phyloP scores from a whole-genome alignment of 2,797 vertebrate genomes.

The Lindbergichthys nudifrons region DNA sequence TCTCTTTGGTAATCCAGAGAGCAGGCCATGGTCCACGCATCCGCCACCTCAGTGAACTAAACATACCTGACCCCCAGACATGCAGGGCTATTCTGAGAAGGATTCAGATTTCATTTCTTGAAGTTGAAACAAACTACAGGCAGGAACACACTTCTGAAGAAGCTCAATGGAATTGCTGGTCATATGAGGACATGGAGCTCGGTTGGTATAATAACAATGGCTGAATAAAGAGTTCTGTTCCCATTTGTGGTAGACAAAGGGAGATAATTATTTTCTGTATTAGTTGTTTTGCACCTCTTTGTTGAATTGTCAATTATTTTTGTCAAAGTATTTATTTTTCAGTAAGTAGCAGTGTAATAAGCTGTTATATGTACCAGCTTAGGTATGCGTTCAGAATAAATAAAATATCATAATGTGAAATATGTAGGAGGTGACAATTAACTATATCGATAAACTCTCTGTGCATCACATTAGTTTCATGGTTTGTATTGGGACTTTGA shows the following conservation, averaged over 20 bases:
- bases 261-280: not conserved
- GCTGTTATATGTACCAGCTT: no score
- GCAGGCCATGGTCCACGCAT: not conserved
- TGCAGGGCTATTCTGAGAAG: conserved; percentile 54
- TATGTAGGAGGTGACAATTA: no score
- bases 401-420: no score
- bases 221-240: not conserved
- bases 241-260: not conserved
- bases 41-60: conserved; percentile 27
- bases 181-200: conserved; percentile 4
- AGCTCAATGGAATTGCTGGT: not conserved
- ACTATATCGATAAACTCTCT: no score
- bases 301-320: no score
- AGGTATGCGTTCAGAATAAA: no score
- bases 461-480: no score
- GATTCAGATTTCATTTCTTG: conserved; percentile 25
- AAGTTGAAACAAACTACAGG: conserved; percentile 22
- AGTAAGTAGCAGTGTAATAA: no score
- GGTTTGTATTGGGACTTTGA: no score
- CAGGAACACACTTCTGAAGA: not conserved
- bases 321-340: no score
- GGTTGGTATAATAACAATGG: not conserved
- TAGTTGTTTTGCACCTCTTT: not conserved
- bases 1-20: not conserved
- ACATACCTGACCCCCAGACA: conserved; percentile 35